phyloP scores from a whole-genome alignment of 2,888 invertebrate species.

The Orgyia antiqua region DNA sequence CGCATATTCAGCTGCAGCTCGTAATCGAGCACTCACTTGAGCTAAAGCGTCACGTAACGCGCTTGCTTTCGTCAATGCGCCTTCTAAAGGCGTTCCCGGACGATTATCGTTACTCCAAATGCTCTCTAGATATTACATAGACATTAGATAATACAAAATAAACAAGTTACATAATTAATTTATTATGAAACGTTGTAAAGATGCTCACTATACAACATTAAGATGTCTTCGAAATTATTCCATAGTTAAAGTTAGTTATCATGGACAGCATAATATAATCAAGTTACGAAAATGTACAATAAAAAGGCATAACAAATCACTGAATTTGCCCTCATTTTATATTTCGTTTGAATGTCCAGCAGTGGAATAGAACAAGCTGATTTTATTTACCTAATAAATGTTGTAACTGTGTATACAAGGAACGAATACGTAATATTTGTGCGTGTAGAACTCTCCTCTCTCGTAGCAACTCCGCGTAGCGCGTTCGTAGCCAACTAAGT shows the following conservation, averaged over 20 bases:
- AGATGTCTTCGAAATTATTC: too few relatives aligned
- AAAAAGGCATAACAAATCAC: too few relatives aligned
- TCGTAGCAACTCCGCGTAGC: conserved; percentile 47
- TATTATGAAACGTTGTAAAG: too few relatives aligned
- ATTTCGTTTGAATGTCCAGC: too few relatives aligned
- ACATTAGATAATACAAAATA: too few relatives aligned
- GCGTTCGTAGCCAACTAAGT: conserved; percentile 47
- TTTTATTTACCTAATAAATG: conserved; percentile 42
- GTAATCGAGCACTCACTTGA: conserved; percentile 50
- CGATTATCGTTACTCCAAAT: conserved; percentile 45
- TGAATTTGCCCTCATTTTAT: too few relatives aligned
- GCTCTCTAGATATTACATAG: conserved; percentile 39
- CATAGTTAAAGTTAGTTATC: too few relatives aligned
- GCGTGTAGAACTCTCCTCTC: conserved; percentile 52
- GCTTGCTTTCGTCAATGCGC: conserved; percentile 39
- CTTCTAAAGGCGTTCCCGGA: conserved; percentile 48
- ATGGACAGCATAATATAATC: too few relatives aligned
- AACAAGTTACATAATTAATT: too few relatives aligned
- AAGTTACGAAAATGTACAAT: too few relatives aligned
- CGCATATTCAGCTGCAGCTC: conserved; percentile 59
- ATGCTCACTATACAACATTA: too few relatives aligned
- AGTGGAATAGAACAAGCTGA: too few relatives aligned
- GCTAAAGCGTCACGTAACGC: conserved; percentile 61
- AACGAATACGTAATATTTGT: conserved; percentile 49
- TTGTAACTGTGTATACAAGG: conserved; percentile 48